Evolutionary conservation across 2,797 vertebrate genomes (phyloP).

Genomic region (Borostomias antarcticus): DNA sequence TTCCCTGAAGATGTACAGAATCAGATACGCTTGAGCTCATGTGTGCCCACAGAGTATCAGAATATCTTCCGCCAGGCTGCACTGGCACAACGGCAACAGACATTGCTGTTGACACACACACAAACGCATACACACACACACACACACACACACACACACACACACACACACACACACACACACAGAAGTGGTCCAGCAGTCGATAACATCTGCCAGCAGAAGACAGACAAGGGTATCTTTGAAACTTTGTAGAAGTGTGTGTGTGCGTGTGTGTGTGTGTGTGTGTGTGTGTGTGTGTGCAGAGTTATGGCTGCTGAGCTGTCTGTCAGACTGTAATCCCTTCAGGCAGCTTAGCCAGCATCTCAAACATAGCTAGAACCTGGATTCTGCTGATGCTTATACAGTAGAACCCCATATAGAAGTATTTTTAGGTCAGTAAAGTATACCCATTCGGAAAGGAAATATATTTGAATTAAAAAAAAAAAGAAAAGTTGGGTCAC

Average conservation of each 20-base stretch:
- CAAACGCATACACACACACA: slow-evolving; percentile 26
- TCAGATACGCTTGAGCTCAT: slow-evolving; percentile 27
- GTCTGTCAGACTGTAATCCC: slow-evolving; percentile 6
- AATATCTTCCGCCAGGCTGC: slow-evolving; percentile 43
- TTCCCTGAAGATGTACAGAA: slow-evolving; percentile 16
- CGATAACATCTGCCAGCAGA: slow-evolving; percentile 10
- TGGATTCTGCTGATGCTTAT: too few species aligned
- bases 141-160: slow-evolving; percentile 7
- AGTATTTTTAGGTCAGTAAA: too few species aligned
- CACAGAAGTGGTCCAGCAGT: neutral
- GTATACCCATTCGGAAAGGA: too few species aligned
- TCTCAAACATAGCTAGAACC: neutral
- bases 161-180: neutral
- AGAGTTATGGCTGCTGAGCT: neutral
- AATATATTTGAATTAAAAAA: too few species aligned
- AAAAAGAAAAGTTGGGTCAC: too few species aligned
- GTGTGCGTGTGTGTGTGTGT: slow-evolving; percentile 12
- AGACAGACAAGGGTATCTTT: neutral
- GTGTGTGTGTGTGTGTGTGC: slow-evolving; percentile 20
- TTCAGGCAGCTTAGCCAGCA: neutral
- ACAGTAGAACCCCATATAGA: too few species aligned
- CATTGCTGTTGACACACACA: too few species aligned
- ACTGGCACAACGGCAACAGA: slow-evolving; percentile 21
- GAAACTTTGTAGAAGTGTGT: neutral
- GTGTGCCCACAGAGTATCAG: slow-evolving; percentile 33